Base-by-base conservation (phyloP, 2,797 vertebrate genomes). In the Microctenopoma lineatum region DNA sequence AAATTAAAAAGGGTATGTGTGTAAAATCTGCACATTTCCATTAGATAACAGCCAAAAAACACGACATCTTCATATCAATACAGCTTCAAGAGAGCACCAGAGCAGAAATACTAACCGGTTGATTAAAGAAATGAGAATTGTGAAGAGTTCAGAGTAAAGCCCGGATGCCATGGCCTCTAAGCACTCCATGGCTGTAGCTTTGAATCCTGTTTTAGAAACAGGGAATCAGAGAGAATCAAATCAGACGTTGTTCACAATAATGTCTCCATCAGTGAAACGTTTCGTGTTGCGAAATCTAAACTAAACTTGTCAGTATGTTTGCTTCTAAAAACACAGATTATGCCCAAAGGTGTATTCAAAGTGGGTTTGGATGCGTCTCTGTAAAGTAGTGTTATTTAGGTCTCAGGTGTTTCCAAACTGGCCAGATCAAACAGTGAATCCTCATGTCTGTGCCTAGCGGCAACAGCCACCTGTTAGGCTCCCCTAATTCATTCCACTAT, bases 121-220 rank as follows among this genome's bases (percentile, higher is more conserved):
- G 85, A 97, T 94, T 36, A 98, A 91, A 52, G 96, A 98, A 89
- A 99, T 92, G 55, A 98, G 90, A 41, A 96, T 88, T 0, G 94
- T 97, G 90, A 99, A 99, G 73, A 98, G 90, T 66, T 99, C 97
- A 0, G 96, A 94, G 84, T 99, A 99, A 75, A 99, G 94, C 56
- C 95, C 93, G 0, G 95, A 93, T 0, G 93, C 96, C 95, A 97
- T 95, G 66, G 95, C 96, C 85, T 98, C 97, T 71, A 99, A 90
- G 87, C 97, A 97, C 82, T 99, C 97, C 87, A 96, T 75, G 0
- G 97, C 98, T 0, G 96, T 95, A 67, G 94, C 84, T 87, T 96
- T 98, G 75, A 93, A 91, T 83, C 95, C 97, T 98, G 41, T 48
- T 47, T 26, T 41, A 58, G 48, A 61, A 36, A 59, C 29, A 78